These are phyloP conservation scores for Drosophila truncata DNA, from an alignment of 1,140 invertebrate species.

Conservation along the genomic window DNA sequence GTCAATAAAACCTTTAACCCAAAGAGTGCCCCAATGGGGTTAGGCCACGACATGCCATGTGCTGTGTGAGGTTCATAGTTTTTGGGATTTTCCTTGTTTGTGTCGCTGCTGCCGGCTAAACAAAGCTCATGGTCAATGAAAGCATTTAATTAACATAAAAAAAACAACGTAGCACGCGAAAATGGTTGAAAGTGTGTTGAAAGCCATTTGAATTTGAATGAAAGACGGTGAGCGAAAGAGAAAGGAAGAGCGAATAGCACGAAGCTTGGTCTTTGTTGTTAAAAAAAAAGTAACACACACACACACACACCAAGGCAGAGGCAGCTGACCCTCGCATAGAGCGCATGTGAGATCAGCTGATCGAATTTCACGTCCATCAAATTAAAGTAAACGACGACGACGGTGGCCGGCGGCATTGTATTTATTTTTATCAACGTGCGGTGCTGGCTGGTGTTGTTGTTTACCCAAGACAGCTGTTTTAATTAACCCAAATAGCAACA, in stretches of 20 bases:
- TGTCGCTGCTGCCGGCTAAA: slow-evolving; percentile 22
- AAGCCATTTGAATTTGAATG: slow-evolving; percentile 69
- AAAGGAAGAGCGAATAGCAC: slow-evolving; percentile 17
- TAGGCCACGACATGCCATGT: slow-evolving; percentile 53
- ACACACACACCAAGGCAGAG: slow-evolving; percentile 21
- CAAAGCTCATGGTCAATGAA: slow-evolving; percentile 78
- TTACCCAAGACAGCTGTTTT: slow-evolving; percentile 75
- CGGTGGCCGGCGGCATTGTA: slow-evolving; percentile 30
- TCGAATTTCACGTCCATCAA: slow-evolving; percentile 73
- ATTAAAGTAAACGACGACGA: slow-evolving; percentile 45
- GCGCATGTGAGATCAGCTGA: slow-evolving; percentile 69
- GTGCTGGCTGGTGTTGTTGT: slow-evolving; percentile 20
- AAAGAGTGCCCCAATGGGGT: slow-evolving; percentile 38
- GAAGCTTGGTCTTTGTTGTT: slow-evolving; percentile 29
- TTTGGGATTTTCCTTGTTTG: slow-evolving; percentile 14
- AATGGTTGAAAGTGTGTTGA: slow-evolving; percentile 54
- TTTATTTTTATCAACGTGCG: slow-evolving; percentile 58
- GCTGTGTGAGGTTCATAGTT: slow-evolving; percentile 17
- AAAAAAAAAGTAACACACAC: slow-evolving; percentile 7
- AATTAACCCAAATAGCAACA: slow-evolving; percentile 75
- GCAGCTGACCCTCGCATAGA: slow-evolving; percentile 59
- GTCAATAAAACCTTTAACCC: slow-evolving; percentile 74
- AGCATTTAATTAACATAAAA: slow-evolving; percentile 80
- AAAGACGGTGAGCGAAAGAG: slow-evolving; percentile 11
- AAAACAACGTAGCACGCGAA: slow-evolving; percentile 52